phyloP scores from a whole-genome alignment of 2,113 vertebrate genomes.

The Zosterops lateralis region DNA sequence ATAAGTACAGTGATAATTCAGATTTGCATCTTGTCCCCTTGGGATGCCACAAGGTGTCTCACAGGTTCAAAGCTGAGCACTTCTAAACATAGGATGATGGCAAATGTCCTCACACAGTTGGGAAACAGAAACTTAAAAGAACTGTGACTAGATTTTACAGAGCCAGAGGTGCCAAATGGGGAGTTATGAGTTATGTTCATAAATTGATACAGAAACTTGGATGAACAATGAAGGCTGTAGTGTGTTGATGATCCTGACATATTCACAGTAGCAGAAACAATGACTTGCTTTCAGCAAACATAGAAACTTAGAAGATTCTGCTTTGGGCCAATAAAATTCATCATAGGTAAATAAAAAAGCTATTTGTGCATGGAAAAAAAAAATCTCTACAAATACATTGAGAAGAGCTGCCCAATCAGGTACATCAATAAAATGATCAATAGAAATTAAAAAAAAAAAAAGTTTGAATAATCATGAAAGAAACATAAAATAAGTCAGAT shows the following conservation, averaged over 20 bases:
- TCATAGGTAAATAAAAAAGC: neutral
- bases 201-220: neutral
- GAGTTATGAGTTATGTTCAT: neutral
- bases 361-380: neutral
- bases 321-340: neutral
- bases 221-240: neutral
- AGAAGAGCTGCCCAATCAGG: neutral
- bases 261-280: neutral
- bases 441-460: neutral
- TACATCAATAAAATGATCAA: neutral
- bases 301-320: neutral
- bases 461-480: neutral
- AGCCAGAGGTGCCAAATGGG: neutral
- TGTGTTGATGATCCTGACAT: neutral
- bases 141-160: neutral
- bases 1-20: neutral
- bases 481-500: neutral
- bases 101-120: fast-evolving
- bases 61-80: neutral
- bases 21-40: neutral
- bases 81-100: neutral
- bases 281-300: neutral
- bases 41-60: neutral
- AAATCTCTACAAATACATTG: neutral
- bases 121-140: neutral